Base-by-base conservation (phyloP, 2,888 invertebrate genomes). In the Spialia ferax region DNA sequence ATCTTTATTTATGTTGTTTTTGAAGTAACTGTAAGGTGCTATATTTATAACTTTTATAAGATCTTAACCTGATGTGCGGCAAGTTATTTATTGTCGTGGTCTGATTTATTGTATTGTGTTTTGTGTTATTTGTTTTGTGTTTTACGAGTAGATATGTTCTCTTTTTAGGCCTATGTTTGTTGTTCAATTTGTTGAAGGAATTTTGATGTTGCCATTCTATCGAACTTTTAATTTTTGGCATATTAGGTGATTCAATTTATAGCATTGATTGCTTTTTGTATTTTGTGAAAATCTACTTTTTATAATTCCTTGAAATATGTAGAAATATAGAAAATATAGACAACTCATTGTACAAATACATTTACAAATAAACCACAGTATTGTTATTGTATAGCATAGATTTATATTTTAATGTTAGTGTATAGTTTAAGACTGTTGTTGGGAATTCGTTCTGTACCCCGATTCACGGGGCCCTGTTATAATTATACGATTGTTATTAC, bases 1-100 rank as follows among this genome's bases (percentile, higher is more conserved):
- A 57, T 64, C 64, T 32, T 57, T 50, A 64, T 64, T 64, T 57
- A 64, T 64, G 35, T 50, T 48, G 32, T 57, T 38, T 29, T 62
- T 22, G 29, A 23, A 42, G 50, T 50, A 57, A 55, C 42, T 18
- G 23, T 60, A 56, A 26, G 56, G 55, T 56, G 48, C 32, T 56
- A 48, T 48, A 32, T 48, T 63, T 48, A 26, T 55, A 22, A 20
- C 5, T 1, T 15, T 18, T n/a, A n/a, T n/a, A n/a, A n/a, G n/a
- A 20, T 18, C 32, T 15, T 22, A 23, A 45, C 22, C n/a, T 42
- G 38, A 60, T 18, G 15, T 45, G 0, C 10, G 10, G 26, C 11
- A 10, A 13, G 20, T 45, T 23, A 42, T 42, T 15, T 42, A 38
- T 38, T 38, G 13, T 35, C 15, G 42, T 42, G n/a, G 15, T 15